Conservation (phyloP, 2,888 invertebrate species). For the Lycophotia porphyrea region DNA sequence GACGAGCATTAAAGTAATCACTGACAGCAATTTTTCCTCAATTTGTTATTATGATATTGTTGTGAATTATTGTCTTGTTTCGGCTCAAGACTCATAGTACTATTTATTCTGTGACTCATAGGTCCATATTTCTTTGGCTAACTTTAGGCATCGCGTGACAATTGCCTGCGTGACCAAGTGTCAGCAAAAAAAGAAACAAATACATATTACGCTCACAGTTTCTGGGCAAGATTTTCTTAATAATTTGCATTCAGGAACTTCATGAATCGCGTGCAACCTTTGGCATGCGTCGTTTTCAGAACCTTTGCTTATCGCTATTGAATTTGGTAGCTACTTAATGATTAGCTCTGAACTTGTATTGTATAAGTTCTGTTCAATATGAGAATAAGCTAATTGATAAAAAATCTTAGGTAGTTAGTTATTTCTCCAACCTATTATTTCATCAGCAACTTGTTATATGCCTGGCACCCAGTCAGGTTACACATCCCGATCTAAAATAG, state of each 20-base stretch:
- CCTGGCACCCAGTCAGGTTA: not conserved
- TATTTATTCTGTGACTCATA: too few relatives aligned
- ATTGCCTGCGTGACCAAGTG: constrained; percentile 18
- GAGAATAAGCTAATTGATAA: not conserved
- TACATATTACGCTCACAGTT: not conserved
- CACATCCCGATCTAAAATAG: not conserved
- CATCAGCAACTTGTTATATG: not conserved
- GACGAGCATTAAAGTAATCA: constrained; percentile 30
- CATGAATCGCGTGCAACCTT: constrained; percentile 35
- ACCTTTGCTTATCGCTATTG: not conserved
- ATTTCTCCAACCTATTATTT: not conserved
- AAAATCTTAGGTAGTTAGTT: not conserved
- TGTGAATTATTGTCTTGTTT: constrained; percentile 15
- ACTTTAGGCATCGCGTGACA: constrained; percentile 40
- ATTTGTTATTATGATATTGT: constrained; percentile 15
- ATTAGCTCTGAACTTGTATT: not conserved
- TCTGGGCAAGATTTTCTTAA: constrained; percentile 7
- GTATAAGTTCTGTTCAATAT: not conserved
- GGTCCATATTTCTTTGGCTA: not conserved
- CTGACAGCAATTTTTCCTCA: constrained; percentile 19
- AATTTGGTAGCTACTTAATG: not conserved
- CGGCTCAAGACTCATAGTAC: too few relatives aligned
- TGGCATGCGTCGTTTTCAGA: constrained; percentile 5
- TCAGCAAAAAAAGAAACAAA: constrained; percentile 16
- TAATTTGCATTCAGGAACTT: constrained; percentile 20